Conservation (phyloP, 2,113 vertebrate species). For the Melanerpes formicivorus region DNA sequence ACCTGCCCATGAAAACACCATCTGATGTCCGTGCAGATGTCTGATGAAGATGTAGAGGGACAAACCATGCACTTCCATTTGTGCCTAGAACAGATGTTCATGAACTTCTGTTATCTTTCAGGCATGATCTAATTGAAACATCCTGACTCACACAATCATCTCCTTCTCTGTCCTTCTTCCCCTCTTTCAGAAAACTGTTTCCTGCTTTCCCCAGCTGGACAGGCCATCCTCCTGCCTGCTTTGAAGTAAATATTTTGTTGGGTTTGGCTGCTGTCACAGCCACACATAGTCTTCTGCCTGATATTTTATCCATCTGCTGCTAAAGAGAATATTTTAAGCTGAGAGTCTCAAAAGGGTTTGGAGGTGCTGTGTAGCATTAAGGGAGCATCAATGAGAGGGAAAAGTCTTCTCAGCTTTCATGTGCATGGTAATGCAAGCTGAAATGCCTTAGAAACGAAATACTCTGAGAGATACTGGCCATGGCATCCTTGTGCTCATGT, state of each 20-base stretch:
- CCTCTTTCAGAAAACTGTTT: neutral
- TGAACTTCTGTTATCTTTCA: neutral
- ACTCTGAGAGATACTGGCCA: neutral
- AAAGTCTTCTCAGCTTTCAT: neutral
- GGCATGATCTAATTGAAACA: conserved; percentile 16
- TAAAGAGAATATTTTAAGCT: neutral
- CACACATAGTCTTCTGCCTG: neutral
- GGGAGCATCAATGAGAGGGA: neutral
- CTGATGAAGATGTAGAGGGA: neutral
- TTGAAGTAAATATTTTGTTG: conserved; percentile 54
- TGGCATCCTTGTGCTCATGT: neutral
- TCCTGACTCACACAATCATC: conserved; percentile 29
- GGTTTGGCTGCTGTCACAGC: conserved; percentile 43
- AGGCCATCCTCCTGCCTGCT: conserved; percentile 28
- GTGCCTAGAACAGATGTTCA: conserved; percentile 7
- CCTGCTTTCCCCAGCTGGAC: conserved; percentile 55
- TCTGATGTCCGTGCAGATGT: neutral
- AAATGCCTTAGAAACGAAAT: neutral
- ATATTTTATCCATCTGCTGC: conserved; percentile 50
- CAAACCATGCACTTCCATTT: neutral
- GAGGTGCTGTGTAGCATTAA: neutral
- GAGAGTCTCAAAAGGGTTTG: neutral
- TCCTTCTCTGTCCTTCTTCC: neutral
- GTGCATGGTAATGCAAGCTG: neutral
- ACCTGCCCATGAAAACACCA: neutral